Evolutionary conservation across 2,797 vertebrate species (phyloP).

Genomic region (Pterois miles): DNA sequence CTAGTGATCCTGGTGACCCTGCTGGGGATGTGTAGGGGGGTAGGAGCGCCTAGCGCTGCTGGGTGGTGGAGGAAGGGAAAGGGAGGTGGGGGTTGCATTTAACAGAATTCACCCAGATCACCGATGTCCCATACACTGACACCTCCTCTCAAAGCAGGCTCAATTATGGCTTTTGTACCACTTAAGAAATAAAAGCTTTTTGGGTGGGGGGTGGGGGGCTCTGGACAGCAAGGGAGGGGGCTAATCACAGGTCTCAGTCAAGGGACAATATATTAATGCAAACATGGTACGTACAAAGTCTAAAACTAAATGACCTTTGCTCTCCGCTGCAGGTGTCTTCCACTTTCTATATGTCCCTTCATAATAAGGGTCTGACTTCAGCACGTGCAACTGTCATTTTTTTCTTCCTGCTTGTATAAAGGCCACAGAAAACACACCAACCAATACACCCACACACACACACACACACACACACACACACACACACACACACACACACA

Average conservation of each 20-base stretch:
- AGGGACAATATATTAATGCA: conserved; percentile 88
- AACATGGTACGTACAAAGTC: conserved; percentile 82
- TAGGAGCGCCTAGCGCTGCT: conserved; percentile 44
- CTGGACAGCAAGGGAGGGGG: conserved; percentile 59
- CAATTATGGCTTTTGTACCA: conserved; percentile 99
- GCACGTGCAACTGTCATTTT: conserved; percentile 21
- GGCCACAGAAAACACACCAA: neutral
- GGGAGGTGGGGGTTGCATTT: conserved; percentile 84
- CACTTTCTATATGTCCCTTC: conserved; percentile 61
- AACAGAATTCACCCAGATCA: conserved; percentile 99
- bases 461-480: neutral
- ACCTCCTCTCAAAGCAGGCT: conserved; percentile 98
- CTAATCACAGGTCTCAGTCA: conserved; percentile 88
- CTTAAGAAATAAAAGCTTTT: conserved; percentile 98
- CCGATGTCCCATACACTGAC: conserved; percentile 96
- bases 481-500: neutral
- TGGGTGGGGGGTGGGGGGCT: conserved; percentile 25
- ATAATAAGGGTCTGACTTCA: conserved; percentile 38
- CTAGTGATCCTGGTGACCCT: conserved; percentile 99
- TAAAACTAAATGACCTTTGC: conserved; percentile 79
- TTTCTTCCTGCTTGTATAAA: conserved; percentile 4
- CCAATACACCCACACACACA: neutral
- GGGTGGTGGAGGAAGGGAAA: conserved; percentile 26
- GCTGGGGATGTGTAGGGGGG: conserved; percentile 91
- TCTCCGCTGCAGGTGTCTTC: conserved; percentile 78